phyloP scores from a whole-genome alignment of 2,797 vertebrate genomes.

The Sebastes steindachneri region DNA sequence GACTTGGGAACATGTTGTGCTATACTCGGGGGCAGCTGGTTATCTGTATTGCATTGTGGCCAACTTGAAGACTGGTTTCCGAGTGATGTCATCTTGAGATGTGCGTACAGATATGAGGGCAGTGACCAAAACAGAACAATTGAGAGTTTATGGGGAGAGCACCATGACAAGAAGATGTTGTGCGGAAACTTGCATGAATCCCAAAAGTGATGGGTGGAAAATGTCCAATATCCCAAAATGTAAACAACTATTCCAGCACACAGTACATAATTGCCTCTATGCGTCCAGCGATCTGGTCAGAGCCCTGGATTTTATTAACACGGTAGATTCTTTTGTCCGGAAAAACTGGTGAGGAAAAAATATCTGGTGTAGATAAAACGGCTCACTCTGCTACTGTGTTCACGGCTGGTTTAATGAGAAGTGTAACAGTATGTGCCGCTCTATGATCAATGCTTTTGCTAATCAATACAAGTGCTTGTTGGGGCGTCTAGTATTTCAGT shows the following conservation, averaged over 20 bases:
- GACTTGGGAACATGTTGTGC: not conserved
- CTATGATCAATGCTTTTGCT: constrained; percentile 17
- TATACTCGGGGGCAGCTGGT: not conserved
- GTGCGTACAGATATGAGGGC: not conserved
- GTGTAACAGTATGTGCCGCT: not conserved
- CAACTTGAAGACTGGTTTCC: constrained; percentile 27
- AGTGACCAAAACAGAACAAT: constrained; percentile 23
- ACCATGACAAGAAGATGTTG: not conserved
- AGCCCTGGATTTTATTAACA: constrained; percentile 16
- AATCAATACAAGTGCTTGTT: constrained; percentile 26
- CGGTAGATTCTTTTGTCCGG: not conserved
- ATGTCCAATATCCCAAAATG: constrained; percentile 7
- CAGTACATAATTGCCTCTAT: not conserved
- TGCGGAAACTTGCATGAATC: constrained; percentile 7
- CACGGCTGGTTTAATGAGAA: not conserved
- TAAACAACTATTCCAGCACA: constrained; percentile 26
- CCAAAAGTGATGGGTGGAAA: constrained; percentile 19
- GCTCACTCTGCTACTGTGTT: not conserved
- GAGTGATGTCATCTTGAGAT: constrained; percentile 33
- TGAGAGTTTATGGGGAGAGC: constrained; percentile 3
- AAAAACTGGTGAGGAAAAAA: not conserved
- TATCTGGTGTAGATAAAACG: not conserved
- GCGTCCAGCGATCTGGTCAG: constrained; percentile 1
- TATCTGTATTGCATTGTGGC: constrained; percentile 20
- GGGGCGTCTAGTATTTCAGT: constrained; percentile 18